Evolutionary conservation across 2,113 vertebrate genomes (phyloP).

Genomic region (Eurystomus gularis): DNA sequence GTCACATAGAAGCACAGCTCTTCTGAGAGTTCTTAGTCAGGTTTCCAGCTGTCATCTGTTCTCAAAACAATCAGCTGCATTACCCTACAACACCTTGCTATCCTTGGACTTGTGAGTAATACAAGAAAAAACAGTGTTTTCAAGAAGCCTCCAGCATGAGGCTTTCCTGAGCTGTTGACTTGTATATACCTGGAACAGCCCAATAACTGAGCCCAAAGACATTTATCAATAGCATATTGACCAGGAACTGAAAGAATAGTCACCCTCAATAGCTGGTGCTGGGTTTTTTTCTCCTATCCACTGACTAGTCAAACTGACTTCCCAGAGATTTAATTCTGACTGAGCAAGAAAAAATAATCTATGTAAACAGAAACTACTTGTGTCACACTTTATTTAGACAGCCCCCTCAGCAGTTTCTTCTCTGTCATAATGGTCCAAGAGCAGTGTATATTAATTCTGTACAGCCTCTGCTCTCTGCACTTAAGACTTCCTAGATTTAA

Average conservation of each 20-base stretch:
- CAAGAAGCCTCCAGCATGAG: neutral
- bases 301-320: neutral
- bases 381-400: neutral
- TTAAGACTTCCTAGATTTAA: neutral
- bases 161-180: neutral
- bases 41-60: neutral
- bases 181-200: fast-evolving
- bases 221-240: neutral
- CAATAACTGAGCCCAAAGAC: neutral
- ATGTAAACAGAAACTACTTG: neutral
- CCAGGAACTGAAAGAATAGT: neutral
- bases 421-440: neutral
- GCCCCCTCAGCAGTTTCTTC: neutral
- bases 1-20: neutral
- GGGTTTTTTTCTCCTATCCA: neutral
- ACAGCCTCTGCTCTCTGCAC: neutral
- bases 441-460: no score
- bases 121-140: neutral
- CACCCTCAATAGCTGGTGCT: neutral
- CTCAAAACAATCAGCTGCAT: neutral
- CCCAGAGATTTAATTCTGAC: neutral
- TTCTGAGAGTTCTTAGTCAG: neutral
- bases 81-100: neutral
- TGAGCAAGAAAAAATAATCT: neutral
- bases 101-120: neutral